These are phyloP conservation scores for Pristionchus maxplancki DNA, from an alignment of 2,888 invertebrate genomes.

Conservation along the genomic window DNA sequence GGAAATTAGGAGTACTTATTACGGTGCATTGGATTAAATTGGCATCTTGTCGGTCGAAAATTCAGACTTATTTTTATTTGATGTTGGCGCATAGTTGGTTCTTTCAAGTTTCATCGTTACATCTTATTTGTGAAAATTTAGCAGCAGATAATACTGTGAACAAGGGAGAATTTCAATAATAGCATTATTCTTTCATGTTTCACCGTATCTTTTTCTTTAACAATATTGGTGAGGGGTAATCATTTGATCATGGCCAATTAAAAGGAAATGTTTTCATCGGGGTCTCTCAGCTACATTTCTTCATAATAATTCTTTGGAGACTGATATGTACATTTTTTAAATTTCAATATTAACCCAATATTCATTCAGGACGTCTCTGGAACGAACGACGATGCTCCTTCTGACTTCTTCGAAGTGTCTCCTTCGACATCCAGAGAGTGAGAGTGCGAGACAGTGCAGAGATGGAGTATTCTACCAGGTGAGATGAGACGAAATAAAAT, in stretches of 20 bases:
- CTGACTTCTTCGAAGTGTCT: constrained; percentile 97
- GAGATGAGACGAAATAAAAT: background rate
- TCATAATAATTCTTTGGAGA: too few species aligned
- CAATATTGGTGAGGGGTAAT: too few species aligned
- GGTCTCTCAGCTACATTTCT: too few species aligned
- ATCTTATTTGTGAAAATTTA: background rate
- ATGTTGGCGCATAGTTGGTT: too few species aligned
- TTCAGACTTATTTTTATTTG: too few species aligned
- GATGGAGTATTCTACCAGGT: constrained; percentile 92
- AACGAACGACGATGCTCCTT: constrained; percentile 95
- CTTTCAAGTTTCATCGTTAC: background rate
- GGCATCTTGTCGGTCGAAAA: too few species aligned
- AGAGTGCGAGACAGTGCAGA: constrained; percentile 92
- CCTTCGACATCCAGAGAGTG: constrained; percentile 93
- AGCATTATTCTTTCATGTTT: background rate
- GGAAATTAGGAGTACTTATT: too few species aligned
- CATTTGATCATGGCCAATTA: too few species aligned
- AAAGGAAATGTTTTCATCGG: too few species aligned
- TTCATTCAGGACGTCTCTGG: constrained; percentile 80
- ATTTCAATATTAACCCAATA: background rate
- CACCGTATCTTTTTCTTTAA: background rate
- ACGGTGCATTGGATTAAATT: too few species aligned
- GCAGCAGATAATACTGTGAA: background rate
- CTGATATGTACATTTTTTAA: background rate
- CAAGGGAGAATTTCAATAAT: too few species aligned